Conservation (phyloP, 2,888 invertebrate species). For the Ochropleura plecta region DNA sequence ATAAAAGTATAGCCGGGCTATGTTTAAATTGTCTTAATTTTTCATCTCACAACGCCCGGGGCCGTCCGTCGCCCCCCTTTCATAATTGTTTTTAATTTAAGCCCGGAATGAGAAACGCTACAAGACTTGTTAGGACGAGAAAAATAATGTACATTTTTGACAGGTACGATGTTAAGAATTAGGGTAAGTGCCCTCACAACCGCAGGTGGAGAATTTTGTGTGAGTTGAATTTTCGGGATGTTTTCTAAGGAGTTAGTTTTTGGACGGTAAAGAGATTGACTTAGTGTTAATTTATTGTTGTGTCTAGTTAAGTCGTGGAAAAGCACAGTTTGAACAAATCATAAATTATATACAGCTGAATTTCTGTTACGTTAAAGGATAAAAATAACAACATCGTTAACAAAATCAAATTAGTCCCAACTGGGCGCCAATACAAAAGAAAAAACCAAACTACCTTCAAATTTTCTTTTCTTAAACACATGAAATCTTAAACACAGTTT, state of each 20-base stretch:
- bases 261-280: not conserved
- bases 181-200: conserved; percentile 27
- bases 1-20: conserved; percentile 73
- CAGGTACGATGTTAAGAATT: conserved; percentile 61
- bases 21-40: conserved; percentile 90
- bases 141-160: conserved; percentile 76
- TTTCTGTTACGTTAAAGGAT: too few species aligned
- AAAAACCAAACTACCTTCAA: conserved; percentile 3
- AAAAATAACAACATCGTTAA: too few species aligned
- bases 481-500: conserved; percentile 19
- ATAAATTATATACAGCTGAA: not conserved
- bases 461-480: not conserved
- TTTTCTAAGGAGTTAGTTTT: not conserved
- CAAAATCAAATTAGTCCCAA: conserved; percentile 29
- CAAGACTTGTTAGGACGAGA: conserved; percentile 77
- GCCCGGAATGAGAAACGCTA: conserved; percentile 78
- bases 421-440: conserved; percentile 51
- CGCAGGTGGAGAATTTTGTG: conserved; percentile 26
- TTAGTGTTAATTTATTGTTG: not conserved
- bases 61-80: conserved; percentile 69
- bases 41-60: conserved; percentile 84
- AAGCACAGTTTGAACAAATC: not conserved
- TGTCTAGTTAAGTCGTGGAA: too few species aligned
- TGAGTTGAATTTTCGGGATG: not conserved
- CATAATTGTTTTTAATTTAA: conserved; percentile 90